phyloP scores from a whole-genome alignment of 1,140 invertebrate genomes.

The Idris sp. region DNA sequence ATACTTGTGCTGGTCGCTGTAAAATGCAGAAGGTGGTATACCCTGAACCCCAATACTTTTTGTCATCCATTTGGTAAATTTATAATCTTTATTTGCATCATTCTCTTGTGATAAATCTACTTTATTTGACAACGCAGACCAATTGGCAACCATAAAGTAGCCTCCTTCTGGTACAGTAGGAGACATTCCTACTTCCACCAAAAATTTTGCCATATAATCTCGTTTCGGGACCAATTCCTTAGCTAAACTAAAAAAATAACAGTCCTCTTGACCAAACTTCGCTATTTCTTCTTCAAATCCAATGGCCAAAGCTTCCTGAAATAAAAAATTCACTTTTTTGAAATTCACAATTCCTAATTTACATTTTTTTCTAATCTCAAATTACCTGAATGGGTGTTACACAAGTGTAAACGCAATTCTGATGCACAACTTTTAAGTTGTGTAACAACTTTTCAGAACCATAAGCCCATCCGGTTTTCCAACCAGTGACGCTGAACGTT shows the following conservation, averaged over 20 bases:
- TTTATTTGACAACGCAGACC: constrained; percentile 84
- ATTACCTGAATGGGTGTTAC: constrained; percentile 88
- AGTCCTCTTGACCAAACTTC: constrained; percentile 85
- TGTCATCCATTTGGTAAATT: constrained; percentile 96
- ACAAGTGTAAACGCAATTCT: constrained; percentile 96
- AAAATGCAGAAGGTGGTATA: constrained; percentile 97
- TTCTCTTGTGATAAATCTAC: constrained; percentile 83
- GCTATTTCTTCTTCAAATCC: constrained; percentile 92
- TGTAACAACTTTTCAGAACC: constrained; percentile 88
- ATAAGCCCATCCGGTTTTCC: constrained; percentile 98
- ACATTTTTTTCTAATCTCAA: not conserved
- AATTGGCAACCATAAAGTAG: constrained; percentile 98
- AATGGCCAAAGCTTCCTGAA: constrained; percentile 92
- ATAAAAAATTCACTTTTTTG: constrained; percentile 1
- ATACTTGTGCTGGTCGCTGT: constrained; percentile 88
- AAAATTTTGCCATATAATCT: constrained; percentile 88
- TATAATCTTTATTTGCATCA: constrained; percentile 90
- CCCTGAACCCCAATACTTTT: constrained; percentile 95
- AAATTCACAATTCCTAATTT: not conserved
- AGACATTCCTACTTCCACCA: constrained; percentile 89
- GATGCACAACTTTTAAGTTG: constrained; percentile 93
- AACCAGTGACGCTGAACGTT: constrained; percentile 98
- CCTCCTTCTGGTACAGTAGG: constrained; percentile 97
- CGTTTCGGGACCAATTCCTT: constrained; percentile 89
- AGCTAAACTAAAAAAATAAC: constrained; percentile 90